Base-by-base conservation (phyloP, 1,140 invertebrate genomes). In the Monochamus saltuarius region DNA sequence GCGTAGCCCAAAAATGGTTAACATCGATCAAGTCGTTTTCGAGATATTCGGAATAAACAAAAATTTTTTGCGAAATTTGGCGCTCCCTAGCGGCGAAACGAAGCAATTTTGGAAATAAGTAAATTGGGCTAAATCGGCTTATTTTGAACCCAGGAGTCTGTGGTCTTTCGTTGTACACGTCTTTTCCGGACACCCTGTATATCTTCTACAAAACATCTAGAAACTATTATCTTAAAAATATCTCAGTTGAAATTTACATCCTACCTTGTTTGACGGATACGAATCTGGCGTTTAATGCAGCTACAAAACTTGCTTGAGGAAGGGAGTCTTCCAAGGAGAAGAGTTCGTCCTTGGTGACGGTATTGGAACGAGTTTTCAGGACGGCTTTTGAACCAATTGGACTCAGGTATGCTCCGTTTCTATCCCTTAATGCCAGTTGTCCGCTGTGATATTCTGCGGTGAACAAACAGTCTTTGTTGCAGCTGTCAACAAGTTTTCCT, bases 191-290 rank as follows among this genome's bases (percentile, higher is more conserved):
- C n/a, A n/a, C n/a, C n/a, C n/a, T n/a, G n/a, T n/a, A n/a, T n/a
- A n/a, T n/a, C n/a, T n/a, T n/a, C n/a, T n/a, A n/a, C n/a, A n/a
- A n/a, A n/a, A n/a, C n/a, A n/a, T n/a, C n/a, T n/a, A n/a, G n/a
- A n/a, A n/a, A n/a, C n/a, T n/a, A n/a, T n/a, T n/a, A n/a, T n/a
- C 22, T 29, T 29, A 6, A 29, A 29, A 29, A 29, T 6, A 29
- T 29, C 6, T 29, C 22, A 3, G 22, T 29, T 29, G 6, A 29
- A 29, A 29, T 29, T 29, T 29, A 29, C 22, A 29, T 29, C 81
- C 79, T 77, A 94, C 94, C 96, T 88, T 98, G 96, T 81, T 97
- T 98, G 29, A 97, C 94, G 19, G 95, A 98, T 46, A 97, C 95
- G 76, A 94, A 96, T 82, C 94, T 90, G 59, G 91, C 88, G 77